These are phyloP conservation scores for Coreius guichenoti DNA, from an alignment of 2,797 vertebrate species.

Conservation along the genomic window DNA sequence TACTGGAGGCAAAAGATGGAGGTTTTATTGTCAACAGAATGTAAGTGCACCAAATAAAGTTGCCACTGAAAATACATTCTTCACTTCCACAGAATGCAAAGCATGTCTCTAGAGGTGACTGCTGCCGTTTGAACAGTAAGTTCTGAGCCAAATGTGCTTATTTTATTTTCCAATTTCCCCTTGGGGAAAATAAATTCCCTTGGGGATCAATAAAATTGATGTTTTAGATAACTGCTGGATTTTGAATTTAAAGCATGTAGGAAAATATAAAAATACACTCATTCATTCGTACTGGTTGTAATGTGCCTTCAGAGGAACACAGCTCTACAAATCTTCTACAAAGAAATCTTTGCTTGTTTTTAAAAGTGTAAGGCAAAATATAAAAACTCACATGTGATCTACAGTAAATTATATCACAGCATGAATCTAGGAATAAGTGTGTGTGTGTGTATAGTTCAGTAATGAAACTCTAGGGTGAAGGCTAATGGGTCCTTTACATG, in stretches of 20 bases:
- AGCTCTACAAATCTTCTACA: background rate
- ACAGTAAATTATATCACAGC: too few species aligned
- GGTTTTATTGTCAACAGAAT: background rate
- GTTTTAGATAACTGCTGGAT: constrained; percentile 25
- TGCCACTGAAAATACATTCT: background rate
- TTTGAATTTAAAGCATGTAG: constrained; percentile 12
- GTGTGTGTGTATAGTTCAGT: too few species aligned
- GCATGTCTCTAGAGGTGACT: constrained; percentile 1
- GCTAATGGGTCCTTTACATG: too few species aligned
- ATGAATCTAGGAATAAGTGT: too few species aligned
- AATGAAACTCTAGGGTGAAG: too few species aligned
- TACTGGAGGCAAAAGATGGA: background rate
- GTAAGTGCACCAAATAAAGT: background rate
- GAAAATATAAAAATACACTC: background rate
- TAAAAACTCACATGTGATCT: too few species aligned
- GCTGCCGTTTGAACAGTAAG: background rate
- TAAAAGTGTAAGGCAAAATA: background rate
- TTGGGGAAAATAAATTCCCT: constrained; percentile 8
- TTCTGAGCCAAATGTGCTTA: constrained; percentile 9
- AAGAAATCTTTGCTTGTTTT: background rate
- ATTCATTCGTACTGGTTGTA: background rate
- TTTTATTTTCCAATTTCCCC: constrained; percentile 15
- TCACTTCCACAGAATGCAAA: background rate
- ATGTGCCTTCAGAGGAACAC: constrained; percentile 8
- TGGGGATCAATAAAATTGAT: constrained; percentile 31